Evolutionary conservation across 2,113 vertebrate genomes (phyloP).

Genomic region (Todiramphus saurophagus): DNA sequence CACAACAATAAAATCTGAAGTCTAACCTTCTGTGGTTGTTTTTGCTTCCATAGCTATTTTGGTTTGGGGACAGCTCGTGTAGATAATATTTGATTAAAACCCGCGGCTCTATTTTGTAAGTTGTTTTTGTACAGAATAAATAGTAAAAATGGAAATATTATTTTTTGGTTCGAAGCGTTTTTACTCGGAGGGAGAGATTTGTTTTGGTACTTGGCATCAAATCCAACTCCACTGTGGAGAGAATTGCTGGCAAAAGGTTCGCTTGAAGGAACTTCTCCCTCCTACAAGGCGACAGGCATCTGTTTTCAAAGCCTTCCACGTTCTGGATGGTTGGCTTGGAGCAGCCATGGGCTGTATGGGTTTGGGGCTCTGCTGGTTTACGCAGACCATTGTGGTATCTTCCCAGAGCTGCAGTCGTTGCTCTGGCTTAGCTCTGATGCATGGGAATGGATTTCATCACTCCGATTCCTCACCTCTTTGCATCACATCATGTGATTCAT

Average conservation of each 20-base stretch:
- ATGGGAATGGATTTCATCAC: not conserved
- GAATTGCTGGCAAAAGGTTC: not conserved
- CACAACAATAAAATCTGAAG: not conserved
- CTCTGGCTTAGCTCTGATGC: not conserved
- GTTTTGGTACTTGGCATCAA: not conserved
- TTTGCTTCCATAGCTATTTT: not conserved
- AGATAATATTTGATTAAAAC: not conserved
- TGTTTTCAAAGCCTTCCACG: not conserved
- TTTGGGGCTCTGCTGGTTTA: not conserved
- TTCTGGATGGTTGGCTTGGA: not conserved
- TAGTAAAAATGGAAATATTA: not conserved
- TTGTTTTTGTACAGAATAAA: not conserved
- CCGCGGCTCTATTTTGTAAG: not conserved
- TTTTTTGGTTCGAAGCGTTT: not conserved
- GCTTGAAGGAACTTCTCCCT: not conserved
- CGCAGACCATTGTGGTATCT: not conserved
- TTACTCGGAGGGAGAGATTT: not conserved
- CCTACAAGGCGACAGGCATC: not conserved
- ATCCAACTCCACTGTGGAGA: fast-evolving
- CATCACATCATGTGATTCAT: not conserved
- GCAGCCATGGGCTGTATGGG: fast-evolving
- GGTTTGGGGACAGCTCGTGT: not conserved
- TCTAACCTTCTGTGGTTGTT: not conserved
- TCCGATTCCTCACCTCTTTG: not conserved
- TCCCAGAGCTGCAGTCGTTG: not conserved